These are phyloP conservation scores for Lutjanus erythropterus DNA, from an alignment of 2,113 vertebrate genomes.

Conservation along the genomic window DNA sequence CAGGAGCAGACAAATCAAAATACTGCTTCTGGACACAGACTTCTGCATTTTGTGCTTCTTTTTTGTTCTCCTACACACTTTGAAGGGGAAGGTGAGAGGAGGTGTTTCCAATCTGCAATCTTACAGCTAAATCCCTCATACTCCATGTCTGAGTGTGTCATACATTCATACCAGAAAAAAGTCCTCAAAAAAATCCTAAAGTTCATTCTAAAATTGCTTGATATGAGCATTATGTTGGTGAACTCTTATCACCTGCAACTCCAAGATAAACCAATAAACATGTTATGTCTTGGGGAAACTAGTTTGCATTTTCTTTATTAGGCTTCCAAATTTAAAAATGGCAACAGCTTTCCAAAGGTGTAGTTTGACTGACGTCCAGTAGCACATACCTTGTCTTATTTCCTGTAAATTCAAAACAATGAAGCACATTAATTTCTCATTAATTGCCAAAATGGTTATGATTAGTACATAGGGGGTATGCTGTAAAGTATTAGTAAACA, in stretches of 20 bases:
- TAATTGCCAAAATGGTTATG: background rate
- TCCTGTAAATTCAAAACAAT: background rate
- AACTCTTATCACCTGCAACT: background rate
- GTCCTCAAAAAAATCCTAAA: background rate
- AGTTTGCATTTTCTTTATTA: background rate
- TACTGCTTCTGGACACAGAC: no score
- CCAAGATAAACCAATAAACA: background rate
- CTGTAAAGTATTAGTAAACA: slow-evolving; percentile 3
- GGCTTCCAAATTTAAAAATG: slow-evolving; percentile 7
- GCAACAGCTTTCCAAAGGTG: background rate
- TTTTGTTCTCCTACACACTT: no score
- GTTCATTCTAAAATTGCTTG: background rate
- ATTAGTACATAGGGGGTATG: background rate
- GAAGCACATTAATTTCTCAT: background rate
- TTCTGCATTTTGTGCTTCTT: no score
- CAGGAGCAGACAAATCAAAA: no score
- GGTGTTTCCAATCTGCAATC: no score
- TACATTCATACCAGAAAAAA: background rate
- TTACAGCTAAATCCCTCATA: no score
- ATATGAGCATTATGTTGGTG: background rate
- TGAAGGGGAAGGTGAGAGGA: no score
- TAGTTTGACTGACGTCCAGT: background rate
- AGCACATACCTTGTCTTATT: background rate
- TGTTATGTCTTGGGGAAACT: background rate
- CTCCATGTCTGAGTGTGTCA: background rate